Conservation (phyloP, 2,888 invertebrate genomes). For the Ophonus ardosiacus region DNA sequence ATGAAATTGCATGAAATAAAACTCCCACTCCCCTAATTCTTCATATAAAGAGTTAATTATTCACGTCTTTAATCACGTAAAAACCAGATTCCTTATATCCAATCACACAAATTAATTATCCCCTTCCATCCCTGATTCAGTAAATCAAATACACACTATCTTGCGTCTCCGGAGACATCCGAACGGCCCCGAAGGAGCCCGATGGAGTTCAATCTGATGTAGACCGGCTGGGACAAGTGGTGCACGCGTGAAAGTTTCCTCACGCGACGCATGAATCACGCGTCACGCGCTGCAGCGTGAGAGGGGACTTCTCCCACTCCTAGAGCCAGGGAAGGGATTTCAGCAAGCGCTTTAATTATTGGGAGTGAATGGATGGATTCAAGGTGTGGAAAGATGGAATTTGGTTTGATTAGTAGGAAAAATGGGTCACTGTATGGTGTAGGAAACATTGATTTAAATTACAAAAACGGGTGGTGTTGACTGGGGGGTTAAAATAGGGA, state of each 20-base stretch:
- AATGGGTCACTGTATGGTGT: background rate
- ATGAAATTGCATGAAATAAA: background rate
- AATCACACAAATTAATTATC: slow-evolving; percentile 40
- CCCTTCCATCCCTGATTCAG: background rate
- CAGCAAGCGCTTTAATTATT: slow-evolving; percentile 29
- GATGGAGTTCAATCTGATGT: background rate
- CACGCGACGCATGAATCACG: slow-evolving; percentile 54
- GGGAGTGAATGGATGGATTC: slow-evolving; percentile 22
- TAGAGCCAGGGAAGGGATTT: background rate
- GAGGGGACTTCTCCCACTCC: background rate
- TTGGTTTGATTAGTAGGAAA: background rate
- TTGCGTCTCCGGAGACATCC: background rate
- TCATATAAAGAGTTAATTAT: slow-evolving; percentile 23
- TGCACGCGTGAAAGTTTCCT: slow-evolving; percentile 38
- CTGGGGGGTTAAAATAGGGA: no score
- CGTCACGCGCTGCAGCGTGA: slow-evolving; percentile 25
- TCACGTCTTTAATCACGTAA: slow-evolving; percentile 34
- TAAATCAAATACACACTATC: slow-evolving; percentile 37
- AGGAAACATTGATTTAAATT: background rate
- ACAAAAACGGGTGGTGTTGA: no score
- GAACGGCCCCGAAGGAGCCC: background rate
- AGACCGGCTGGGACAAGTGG: background rate
- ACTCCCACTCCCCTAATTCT: background rate
- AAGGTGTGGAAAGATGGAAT: slow-evolving; percentile 29
- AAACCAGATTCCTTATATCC: slow-evolving; percentile 31